These are phyloP conservation scores for Beroe ovata DNA, from an alignment of 37 sponge, comb jelly and placozoan genomes.

Conservation along the genomic window DNA sequence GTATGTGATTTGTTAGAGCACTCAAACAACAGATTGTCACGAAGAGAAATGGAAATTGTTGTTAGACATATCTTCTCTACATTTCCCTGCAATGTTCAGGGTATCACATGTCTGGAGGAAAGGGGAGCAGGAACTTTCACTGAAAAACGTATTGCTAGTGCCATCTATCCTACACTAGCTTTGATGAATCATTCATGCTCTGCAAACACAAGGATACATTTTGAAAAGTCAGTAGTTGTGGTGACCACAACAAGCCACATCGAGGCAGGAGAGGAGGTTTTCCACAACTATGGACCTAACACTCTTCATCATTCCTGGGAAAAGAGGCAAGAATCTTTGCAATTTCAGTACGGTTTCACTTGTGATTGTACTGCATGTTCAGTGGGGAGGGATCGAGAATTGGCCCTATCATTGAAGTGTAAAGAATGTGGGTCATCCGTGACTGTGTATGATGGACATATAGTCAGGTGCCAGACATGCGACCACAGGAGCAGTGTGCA, in stretches of 20 bases:
- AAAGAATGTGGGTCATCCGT: background rate
- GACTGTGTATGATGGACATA: background rate
- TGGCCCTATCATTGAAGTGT: background rate
- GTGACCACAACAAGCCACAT: conserved; percentile 5
- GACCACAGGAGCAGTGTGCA: background rate
- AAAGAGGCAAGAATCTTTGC: background rate
- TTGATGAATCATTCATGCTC: conserved; percentile 37
- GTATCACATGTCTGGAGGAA: background rate
- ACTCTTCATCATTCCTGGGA: background rate
- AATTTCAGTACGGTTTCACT: conserved; percentile 20
- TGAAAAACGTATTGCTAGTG: conserved; percentile 46
- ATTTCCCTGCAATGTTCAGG: conserved; percentile 36
- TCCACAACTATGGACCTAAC: conserved; percentile 58
- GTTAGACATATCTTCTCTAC: conserved; percentile 45
- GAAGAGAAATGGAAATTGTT: background rate
- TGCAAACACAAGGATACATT: conserved; percentile 60
- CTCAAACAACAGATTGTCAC: background rate
- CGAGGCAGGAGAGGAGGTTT: conserved; percentile 9
- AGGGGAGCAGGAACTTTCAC: background rate
- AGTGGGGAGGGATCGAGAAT: background rate
- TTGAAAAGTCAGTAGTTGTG: conserved; percentile 4
- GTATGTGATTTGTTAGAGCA: background rate
- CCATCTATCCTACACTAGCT: conserved; percentile 3
- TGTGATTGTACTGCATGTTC: conserved; percentile 57
- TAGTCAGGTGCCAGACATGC: background rate